phyloP scores from a whole-genome alignment of 1,140 invertebrate genomes.

The Aricia agestis region DNA sequence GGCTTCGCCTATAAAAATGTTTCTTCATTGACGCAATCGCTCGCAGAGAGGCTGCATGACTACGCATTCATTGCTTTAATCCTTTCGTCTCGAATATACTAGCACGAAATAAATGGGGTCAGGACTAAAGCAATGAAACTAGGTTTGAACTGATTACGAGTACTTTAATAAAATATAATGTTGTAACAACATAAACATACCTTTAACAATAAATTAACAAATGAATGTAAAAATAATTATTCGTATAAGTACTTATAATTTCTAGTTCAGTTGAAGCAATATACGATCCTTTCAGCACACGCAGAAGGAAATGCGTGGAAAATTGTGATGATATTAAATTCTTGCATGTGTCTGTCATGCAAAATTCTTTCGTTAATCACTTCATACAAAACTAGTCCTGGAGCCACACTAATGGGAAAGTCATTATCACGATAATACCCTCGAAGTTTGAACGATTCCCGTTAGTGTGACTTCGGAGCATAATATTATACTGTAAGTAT shows the following conservation, averaged over 20 bases:
- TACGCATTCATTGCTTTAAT: conserved; percentile 71
- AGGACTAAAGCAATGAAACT: conserved; percentile 72
- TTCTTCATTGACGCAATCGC: conserved; percentile 24
- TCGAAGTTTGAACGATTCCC: neutral
- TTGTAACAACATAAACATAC: conserved; percentile 32
- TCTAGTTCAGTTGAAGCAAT: neutral
- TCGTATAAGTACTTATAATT: neutral
- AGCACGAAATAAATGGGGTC: conserved; percentile 35
- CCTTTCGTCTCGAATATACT: conserved; percentile 37
- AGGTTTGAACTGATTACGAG: conserved; percentile 38
- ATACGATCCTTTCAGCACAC: neutral
- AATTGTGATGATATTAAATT: neutral
- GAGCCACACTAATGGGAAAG: neutral
- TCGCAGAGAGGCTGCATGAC: conserved; percentile 23
- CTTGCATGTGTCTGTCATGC: neutral
- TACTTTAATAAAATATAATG: conserved; percentile 34
- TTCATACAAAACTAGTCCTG: neutral
- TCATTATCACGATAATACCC: neutral
- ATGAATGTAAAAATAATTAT: neutral
- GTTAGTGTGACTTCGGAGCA: neutral
- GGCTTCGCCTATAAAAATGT: conserved; percentile 41
- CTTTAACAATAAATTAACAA: conserved; percentile 6
- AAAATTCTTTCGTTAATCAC: neutral
- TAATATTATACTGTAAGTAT: neutral
- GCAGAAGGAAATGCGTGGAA: neutral